phyloP scores from a whole-genome alignment of 1,140 invertebrate genomes.

The Bombus soroeensis region DNA sequence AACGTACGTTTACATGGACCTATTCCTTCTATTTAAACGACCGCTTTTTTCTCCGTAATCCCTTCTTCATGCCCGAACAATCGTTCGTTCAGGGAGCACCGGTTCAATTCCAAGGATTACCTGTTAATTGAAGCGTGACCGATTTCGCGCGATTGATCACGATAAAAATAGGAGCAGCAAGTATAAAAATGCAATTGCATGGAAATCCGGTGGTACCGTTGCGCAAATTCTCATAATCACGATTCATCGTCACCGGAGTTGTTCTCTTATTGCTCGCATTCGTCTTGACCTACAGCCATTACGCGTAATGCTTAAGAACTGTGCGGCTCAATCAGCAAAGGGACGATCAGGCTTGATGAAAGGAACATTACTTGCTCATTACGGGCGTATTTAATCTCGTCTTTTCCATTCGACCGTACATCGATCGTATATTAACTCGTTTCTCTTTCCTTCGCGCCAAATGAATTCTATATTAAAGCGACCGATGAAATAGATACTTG shows the following conservation, averaged over 20 bases:
- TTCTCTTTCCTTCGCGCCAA: not conserved
- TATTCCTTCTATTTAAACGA: conserved; percentile 15
- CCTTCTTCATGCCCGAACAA: not conserved
- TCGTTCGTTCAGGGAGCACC: not conserved
- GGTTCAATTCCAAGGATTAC: conserved; percentile 37
- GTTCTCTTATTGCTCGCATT: not conserved
- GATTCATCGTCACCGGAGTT: not conserved
- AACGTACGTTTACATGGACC: not conserved
- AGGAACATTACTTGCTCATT: not conserved
- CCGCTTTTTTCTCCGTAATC: not conserved
- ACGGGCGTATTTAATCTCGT: not conserved
- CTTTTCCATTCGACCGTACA: too few species aligned
- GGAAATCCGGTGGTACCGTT: not conserved
- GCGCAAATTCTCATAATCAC: not conserved
- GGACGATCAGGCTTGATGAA: not conserved
- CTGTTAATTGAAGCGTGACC: conserved; percentile 31
- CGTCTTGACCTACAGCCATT: not conserved
- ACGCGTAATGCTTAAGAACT: not conserved
- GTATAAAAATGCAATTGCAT: not conserved
- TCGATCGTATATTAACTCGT: too few species aligned
- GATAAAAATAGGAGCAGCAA: not conserved
- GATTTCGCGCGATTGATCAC: conserved; percentile 21
- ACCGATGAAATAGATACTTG: too few species aligned
- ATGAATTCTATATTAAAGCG: not conserved
- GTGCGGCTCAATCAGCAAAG: not conserved